These are phyloP conservation scores for Tetheella fluctuosa DNA, from an alignment of 2,888 invertebrate species.

Conservation along the genomic window DNA sequence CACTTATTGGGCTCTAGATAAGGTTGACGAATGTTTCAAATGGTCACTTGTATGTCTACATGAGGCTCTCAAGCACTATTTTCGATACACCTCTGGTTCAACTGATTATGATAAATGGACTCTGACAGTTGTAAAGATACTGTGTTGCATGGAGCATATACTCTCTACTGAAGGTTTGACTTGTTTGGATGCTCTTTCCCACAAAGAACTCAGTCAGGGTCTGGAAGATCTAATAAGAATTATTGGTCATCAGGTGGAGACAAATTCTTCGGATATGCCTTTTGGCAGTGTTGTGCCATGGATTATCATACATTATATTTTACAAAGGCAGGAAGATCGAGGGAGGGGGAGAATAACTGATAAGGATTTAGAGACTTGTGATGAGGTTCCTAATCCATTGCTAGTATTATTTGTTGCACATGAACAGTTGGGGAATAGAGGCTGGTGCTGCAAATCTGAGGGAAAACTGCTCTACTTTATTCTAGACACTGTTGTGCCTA, in stretches of 20 bases:
- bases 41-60: slow-evolving; percentile 91
- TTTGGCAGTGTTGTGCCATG: slow-evolving; percentile 90
- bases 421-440: slow-evolving; percentile 90
- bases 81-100: slow-evolving; percentile 72
- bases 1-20: slow-evolving; percentile 86
- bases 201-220: slow-evolving; percentile 86
- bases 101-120: slow-evolving; percentile 78
- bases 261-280: slow-evolving; percentile 86
- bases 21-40: slow-evolving; percentile 86
- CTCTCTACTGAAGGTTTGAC: slow-evolving; percentile 71
- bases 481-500: slow-evolving; percentile 89
- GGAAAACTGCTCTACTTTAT: slow-evolving; percentile 91
- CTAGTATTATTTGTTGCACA: slow-evolving; percentile 92
- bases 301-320: slow-evolving; percentile 92
- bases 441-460: slow-evolving; percentile 91
- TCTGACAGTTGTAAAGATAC: slow-evolving; percentile 71
- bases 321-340: slow-evolving; percentile 89
- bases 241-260: slow-evolving; percentile 91
- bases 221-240: slow-evolving; percentile 90
- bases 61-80: slow-evolving; percentile 88
- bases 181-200: slow-evolving; percentile 81
- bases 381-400: slow-evolving; percentile 88
- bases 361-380: slow-evolving; percentile 72
- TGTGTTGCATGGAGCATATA: slow-evolving; percentile 76
- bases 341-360: slow-evolving; percentile 82